phyloP scores from a whole-genome alignment of 2,888 invertebrate species.

The Eustalomyia histrio region DNA sequence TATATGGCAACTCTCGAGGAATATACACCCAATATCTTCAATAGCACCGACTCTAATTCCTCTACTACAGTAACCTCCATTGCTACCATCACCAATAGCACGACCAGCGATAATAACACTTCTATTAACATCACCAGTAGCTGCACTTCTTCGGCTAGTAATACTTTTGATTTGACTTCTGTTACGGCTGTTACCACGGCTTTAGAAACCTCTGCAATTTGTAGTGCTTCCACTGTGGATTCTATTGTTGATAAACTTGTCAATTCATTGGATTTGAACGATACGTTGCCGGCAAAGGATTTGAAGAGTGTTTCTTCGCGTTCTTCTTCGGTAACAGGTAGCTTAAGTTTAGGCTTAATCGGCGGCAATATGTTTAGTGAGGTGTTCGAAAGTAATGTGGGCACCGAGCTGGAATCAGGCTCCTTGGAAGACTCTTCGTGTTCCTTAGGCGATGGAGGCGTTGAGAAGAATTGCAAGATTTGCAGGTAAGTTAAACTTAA shows the following conservation, averaged over 20 bases:
- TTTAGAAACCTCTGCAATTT: constrained; percentile 48
- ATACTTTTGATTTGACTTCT: constrained; percentile 46
- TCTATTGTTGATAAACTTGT: constrained; percentile 66
- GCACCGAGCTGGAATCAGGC: constrained; percentile 75
- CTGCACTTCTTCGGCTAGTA: constrained; percentile 29
- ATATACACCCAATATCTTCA: constrained; percentile 55
- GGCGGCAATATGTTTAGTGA: constrained; percentile 68
- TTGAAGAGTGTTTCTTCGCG: constrained; percentile 67
- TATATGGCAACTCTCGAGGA: constrained; percentile 64
- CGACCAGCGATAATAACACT: background rate
- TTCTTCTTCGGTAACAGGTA: constrained; percentile 65
- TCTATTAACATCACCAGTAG: constrained; percentile 9
- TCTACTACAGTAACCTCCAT: constrained; percentile 52
- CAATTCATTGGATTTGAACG: constrained; percentile 65
- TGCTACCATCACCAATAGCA: constrained; percentile 19
- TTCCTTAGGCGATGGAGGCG: constrained; percentile 76
- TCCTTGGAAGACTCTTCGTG: constrained; percentile 78
- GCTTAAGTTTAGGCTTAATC: constrained; percentile 53
- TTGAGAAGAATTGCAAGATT: constrained; percentile 84
- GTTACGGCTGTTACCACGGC: constrained; percentile 42
- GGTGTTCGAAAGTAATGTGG: constrained; percentile 73
- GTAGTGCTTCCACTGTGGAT: constrained; percentile 63
- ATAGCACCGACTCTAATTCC: constrained; percentile 54
- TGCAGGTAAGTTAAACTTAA: constrained; percentile 82
- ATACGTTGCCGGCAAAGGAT: constrained; percentile 64